Base-by-base conservation (phyloP, 2,797 vertebrate species). In the Aulostomus chinensis region DNA sequence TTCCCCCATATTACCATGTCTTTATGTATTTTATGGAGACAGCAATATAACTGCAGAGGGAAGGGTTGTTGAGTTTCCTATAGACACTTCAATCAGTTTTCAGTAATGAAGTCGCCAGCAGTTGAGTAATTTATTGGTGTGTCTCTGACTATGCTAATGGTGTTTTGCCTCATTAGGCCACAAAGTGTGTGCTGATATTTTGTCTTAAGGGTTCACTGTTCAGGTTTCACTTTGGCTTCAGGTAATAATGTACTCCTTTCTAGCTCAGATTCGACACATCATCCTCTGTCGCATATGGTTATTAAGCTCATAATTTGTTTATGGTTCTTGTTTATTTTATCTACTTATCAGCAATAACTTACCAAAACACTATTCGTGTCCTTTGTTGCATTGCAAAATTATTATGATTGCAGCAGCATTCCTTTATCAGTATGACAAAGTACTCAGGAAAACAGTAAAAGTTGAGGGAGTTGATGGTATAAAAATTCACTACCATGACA, bases 81-180 rank as follows among this genome's bases (percentile, higher is more conserved):
- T 34, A 53, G 47, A 48, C 58, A 52, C 76, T 82, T 82, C 66
- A 61, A 61, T 85, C 78, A 76, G 75, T 79, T 82, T 65, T 59
- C 61, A 68, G 66, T 81, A 86, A 88, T 89, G 80, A 85, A 87
- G 76, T 83, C 55, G 55, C 73, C 68, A 17, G 25, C 42, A 56
- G 62, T 78, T 72, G 73, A 80, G 75, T 85, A 65, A 86, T 85
- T 81, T 80, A 86, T 86, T 42, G 64, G 34, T 50, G 36, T 67
- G 62, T 81, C 81, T 56, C 38, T 77, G 56, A 9, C 57, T 24
- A 25, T 54, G 46, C 68, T 84, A 78, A 85, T 86, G 79, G 55
- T 18, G 39, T 45, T 74, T 70, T 73, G 69, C 68, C 71, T 86
- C 84, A 80, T 88, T 85, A 85, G 78, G 59, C 55, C 49, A 34